phyloP scores from a whole-genome alignment of 1,140 invertebrate genomes.

The Drosophila sechellia region DNA sequence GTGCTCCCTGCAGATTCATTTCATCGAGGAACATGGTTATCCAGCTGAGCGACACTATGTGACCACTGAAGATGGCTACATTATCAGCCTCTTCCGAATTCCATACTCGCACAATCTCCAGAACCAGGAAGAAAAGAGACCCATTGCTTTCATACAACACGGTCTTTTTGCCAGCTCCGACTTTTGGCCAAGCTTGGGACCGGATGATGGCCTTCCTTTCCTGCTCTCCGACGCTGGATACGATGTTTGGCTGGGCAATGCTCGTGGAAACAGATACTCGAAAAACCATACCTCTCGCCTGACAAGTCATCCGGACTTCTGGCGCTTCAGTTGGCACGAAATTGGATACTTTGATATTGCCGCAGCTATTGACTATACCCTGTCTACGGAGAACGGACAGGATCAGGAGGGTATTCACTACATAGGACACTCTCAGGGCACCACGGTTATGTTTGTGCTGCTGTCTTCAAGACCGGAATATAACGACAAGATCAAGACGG shows the following conservation, averaged over 20 bases:
- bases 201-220: constrained; percentile 84
- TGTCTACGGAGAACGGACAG: constrained; percentile 74
- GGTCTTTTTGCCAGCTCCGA: constrained; percentile 86
- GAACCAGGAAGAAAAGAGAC: constrained; percentile 35
- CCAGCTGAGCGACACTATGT: constrained; percentile 85
- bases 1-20: constrained; percentile 8
- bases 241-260: constrained; percentile 91
- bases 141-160: constrained; percentile 87
- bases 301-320: constrained; percentile 78
- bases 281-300: constrained; percentile 85
- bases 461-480: constrained; percentile 88
- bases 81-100: constrained; percentile 85
- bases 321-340: constrained; percentile 88
- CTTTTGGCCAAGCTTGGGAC: constrained; percentile 86
- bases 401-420: constrained; percentile 85
- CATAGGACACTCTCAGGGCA: constrained; percentile 86
- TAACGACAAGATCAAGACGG: constrained; percentile 86
- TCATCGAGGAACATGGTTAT: constrained; percentile 78
- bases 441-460: constrained; percentile 86
- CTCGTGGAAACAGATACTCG: constrained; percentile 88
- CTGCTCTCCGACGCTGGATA: constrained; percentile 88
- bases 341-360: constrained; percentile 89
- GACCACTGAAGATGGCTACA: constrained; percentile 85
- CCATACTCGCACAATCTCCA: constrained; percentile 70
- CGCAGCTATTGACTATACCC: constrained; percentile 88